Conservation (phyloP, 2,888 invertebrate genomes). For the Amphipoea lucens region DNA sequence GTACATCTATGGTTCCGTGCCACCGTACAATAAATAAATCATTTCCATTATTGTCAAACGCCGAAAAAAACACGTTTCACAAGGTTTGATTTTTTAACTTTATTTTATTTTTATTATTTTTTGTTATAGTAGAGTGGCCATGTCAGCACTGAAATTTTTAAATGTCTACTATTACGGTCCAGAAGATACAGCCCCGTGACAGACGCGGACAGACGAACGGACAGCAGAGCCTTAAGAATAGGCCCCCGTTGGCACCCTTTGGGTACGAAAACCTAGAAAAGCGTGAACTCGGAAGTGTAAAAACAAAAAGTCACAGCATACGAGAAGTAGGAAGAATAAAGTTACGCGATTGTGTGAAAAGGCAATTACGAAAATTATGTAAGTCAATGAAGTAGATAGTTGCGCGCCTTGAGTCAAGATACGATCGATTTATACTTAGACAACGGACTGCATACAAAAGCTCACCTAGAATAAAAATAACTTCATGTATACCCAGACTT, state of each 20-base stretch:
- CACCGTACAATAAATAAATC: no score
- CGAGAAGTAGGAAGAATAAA: conserved; percentile 82
- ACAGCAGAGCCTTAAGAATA: no score
- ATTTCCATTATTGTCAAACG: no score
- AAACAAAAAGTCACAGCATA: conserved; percentile 71
- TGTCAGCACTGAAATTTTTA: not conserved
- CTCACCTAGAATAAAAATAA: conserved; percentile 60
- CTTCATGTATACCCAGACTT: conserved; percentile 23
- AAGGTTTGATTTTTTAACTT: not conserved
- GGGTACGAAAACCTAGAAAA: conserved; percentile 18
- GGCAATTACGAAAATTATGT: conserved; percentile 85
- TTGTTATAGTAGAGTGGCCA: not conserved
- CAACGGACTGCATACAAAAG: conserved; percentile 71
- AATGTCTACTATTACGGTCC: not conserved
- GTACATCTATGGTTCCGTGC: no score
- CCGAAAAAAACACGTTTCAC: not conserved
- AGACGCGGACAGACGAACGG: no score
- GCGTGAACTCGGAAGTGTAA: conserved; percentile 74
- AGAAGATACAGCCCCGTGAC: not conserved
- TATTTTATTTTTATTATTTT: not conserved
- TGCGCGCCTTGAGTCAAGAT: conserved; percentile 76
- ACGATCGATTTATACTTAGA: conserved; percentile 71
- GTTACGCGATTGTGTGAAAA: conserved; percentile 84
- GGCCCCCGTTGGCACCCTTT: not conserved
- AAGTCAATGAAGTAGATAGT: conserved; percentile 83